These are phyloP conservation scores for Pogonomyrmex californicus DNA, from an alignment of 1,140 invertebrate species.

Conservation along the genomic window DNA sequence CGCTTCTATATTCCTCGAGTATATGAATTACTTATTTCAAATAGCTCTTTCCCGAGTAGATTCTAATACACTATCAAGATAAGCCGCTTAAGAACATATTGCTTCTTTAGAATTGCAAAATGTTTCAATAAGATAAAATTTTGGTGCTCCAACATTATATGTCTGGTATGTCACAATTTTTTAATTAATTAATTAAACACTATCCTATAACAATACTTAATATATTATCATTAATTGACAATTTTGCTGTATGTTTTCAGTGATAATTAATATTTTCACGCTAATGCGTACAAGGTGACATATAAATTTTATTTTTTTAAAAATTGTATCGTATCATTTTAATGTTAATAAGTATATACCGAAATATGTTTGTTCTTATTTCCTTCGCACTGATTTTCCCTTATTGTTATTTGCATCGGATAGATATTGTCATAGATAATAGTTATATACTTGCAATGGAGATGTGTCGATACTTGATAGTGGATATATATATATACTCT, in stretches of 20 bases:
- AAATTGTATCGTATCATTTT: neutral
- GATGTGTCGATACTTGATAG: slow-evolving; percentile 8
- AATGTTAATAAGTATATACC: neutral
- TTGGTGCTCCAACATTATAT: neutral
- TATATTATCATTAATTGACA: neutral
- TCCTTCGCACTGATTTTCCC: neutral
- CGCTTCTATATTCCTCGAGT: neutral
- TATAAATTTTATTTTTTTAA: neutral
- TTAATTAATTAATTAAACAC: neutral
- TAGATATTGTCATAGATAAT: neutral
- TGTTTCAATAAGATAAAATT: neutral
- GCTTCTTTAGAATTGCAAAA: neutral
- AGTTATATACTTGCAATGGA: slow-evolving; percentile 10
- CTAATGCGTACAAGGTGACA: neutral
- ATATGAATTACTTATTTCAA: slow-evolving; percentile 26
- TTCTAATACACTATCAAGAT: neutral
- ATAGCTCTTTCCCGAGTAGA: neutral
- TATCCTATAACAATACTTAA: no score
- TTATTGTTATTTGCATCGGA: neutral
- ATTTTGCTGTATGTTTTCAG: neutral
- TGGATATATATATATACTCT: neutral
- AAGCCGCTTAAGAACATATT: neutral
- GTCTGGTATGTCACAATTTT: neutral
- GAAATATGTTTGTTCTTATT: neutral
- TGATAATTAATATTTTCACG: neutral